Evolutionary conservation across 2,113 vertebrate species (phyloP), one percentile per base, ranked within the genome.

Genomic region (Chitala chitala): DNA sequence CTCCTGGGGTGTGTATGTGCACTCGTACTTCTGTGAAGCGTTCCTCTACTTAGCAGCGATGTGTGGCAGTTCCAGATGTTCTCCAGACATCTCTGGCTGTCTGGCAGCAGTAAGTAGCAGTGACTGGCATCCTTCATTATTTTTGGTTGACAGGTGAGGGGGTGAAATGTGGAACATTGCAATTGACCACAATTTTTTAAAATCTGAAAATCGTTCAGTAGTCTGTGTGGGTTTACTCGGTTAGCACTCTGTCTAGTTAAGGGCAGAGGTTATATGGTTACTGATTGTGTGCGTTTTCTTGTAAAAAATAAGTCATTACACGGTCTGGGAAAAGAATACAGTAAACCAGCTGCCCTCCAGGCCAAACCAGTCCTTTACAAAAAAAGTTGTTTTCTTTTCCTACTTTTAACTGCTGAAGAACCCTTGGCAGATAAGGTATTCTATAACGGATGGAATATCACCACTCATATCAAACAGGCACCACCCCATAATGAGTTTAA

Each of bases 151-250:
- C 42, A 68, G 13, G 12, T 38, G 44, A 42, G 40, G 17, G 6
- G 40, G 17, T 44, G 17, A 17, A 24, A 38, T 48, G 64, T 46
- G 40, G 64, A 26, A 46, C 64, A 13, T 68, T 12, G n/a, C 22
- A n/a, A 15, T 48, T 29, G 40, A 46, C 64, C 22, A n/a, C 33
- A 48, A 46, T 38, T n/a, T n/a, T n/a, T n/a, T 24, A 26, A 38
- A 68, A 26, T 68, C 22, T 46, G 64, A 42, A 24, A 0, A 0
- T 15, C 10, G 17, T 13, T 38, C 42, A 68, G 22, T 3, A 8
- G 12, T 42, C 40, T 22, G 46, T 38, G 46, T 68, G 64, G 64
- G 46, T 68, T 68, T 42, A 46, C 64, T 68, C 22, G 64, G 64
- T 46, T n/a, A 48, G 33, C 15, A 44, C 3, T 20, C 64, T 5